Base-by-base conservation (phyloP, 2,113 vertebrate species). In the Rhodinocichla rosea region DNA sequence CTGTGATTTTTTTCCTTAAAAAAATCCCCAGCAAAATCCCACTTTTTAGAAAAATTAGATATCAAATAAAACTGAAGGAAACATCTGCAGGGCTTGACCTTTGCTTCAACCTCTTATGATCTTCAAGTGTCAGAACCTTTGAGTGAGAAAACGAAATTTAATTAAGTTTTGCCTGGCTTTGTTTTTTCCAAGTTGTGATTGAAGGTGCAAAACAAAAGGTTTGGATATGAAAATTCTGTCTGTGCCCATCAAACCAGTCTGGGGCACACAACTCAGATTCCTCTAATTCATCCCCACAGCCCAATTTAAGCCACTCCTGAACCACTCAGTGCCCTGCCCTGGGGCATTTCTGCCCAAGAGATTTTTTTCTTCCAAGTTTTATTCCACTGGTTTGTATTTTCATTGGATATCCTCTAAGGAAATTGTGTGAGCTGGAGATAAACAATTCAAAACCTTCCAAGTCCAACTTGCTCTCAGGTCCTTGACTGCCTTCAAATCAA, bases 21-120 rank as follows among this genome's bases (percentile, higher is more conserved):
- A n/a, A 1, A 0, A 32, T 14, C 14, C 7, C 8, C 22, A 32
- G 4, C 19, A 50, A 37, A 22, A 1, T 5, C 3, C 18, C 22
- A 18, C 18, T 18, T 75, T 68, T 59, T 4, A 35, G 30, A 52
- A 81, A 77, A 4, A 68, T 28, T 21, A 55, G 44, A 19, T 59
- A 74, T 9, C 49, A 84, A 65, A 49, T 9, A 55, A 47, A 69
- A 80, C 50, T 2, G 52, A 14, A 83, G 19, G n/a, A 73, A 81
- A 32, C 65, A 79, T 10, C 63, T 81, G 55, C 44, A 52, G n/a
- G 55, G 45, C 57, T 82, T 55, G 16, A 69, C 44, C 49, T 77
- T 55, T 6, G 11, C 70, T 60, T 44, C 32, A 45, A 13, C 28
- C 62, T 44, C 59, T 57, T 39, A 2, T 0, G 9, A 49, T 10